Conservation (phyloP, 2,113 vertebrate genomes). For the Cyprinodon brontotheroides region DNA sequence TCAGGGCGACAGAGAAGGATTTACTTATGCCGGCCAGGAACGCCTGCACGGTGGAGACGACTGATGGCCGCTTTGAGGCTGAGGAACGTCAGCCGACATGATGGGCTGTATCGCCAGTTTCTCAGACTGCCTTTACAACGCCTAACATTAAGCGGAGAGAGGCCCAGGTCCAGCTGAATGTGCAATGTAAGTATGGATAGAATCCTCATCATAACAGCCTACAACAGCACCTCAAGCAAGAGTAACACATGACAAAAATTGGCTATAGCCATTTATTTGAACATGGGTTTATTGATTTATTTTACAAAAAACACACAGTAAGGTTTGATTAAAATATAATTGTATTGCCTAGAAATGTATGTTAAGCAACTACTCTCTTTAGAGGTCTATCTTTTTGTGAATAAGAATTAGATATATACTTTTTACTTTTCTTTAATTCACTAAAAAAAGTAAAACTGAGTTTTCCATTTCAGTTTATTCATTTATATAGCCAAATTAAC, state of each 20-base stretch:
- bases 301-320: too few relatives aligned
- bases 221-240: neutral
- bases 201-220: neutral
- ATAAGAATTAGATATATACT: too few relatives aligned
- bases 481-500: too few relatives aligned
- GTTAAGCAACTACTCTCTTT: too few relatives aligned
- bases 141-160: slow-evolving; percentile 94
- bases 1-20: slow-evolving; percentile 92
- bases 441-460: too few relatives aligned
- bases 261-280: too few relatives aligned
- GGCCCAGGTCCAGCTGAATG: slow-evolving; percentile 90
- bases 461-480: too few relatives aligned
- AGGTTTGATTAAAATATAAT: too few relatives aligned
- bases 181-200: slow-evolving; percentile 88
- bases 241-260: neutral
- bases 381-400: too few relatives aligned
- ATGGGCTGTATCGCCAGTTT: slow-evolving; percentile 92
- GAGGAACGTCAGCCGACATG: slow-evolving; percentile 88
- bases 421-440: too few relatives aligned
- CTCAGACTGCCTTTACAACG: slow-evolving; percentile 97
- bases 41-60: slow-evolving; percentile 81
- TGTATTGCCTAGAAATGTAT: too few relatives aligned
- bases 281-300: too few relatives aligned
- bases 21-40: slow-evolving; percentile 86
- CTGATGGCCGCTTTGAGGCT: slow-evolving; percentile 88